Evolutionary conservation across 2,888 invertebrate species (phyloP), one percentile per base, ranked within the genome.

Genomic region (Drosophila hamatofila): DNA sequence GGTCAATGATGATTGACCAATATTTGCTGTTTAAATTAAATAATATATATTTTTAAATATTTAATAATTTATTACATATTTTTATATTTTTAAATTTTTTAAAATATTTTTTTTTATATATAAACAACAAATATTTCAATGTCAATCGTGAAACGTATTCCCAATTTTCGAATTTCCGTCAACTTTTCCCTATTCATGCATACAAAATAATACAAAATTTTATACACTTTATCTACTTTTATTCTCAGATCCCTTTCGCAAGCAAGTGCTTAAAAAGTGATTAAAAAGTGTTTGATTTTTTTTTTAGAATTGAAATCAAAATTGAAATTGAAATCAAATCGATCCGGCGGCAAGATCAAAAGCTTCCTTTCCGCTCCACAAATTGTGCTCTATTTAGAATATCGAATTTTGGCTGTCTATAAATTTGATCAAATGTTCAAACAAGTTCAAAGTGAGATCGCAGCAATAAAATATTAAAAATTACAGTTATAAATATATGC

Each of bases 391-490:
- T 75, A 80, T 81, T 78, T 70, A 77, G 79, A 76, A 75, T 66
- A 75, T 68, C 48, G 55, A 55, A 33, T 71, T 79, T 81, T 58
- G 66, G 57, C 57, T 65, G 64, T 58, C 52, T 73, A 82, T 88
- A 85, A 88, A 86, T 83, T 83, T 63, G 44, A 23, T 23, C 60
- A 73, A 51, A 63, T 71, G 39, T n/a, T n/a, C n/a, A 55, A 64
- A 59, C 61, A 76, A 89, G 88, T 91, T 89, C 89, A 89, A 89
- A 89, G 89, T 73, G 27, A 21, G 16, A 21, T 30, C 57, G 57
- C 54, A 66, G 73, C 72, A 78, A 86, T 84, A 88, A 91, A 91
- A 86, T 91, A 91, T 91, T 90, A 91, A 83, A 88, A 91, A 91
- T 89, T 87, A 82, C 71, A 59, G 62, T 75, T 73, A 84, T 75